Conservation (phyloP, 2,113 vertebrate genomes). For the Hippocampus mohnikei region DNA sequence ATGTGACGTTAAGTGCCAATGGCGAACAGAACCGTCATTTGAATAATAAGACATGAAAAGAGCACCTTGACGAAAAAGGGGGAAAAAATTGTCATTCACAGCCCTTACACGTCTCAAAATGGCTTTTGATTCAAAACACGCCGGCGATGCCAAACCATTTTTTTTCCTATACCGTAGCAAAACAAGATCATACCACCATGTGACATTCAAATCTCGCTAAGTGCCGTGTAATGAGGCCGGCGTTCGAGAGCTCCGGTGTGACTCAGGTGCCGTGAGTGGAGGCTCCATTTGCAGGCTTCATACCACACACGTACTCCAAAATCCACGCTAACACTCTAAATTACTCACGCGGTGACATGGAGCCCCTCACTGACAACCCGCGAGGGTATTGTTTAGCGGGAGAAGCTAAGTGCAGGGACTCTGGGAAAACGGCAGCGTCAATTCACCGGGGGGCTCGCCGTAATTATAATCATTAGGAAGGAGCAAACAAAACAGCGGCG, state of each 20-base stretch:
- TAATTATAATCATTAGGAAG: neutral
- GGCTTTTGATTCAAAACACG: constrained; percentile 8
- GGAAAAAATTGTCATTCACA: no score
- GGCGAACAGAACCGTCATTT: no score
- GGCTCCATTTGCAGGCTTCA: constrained; percentile 49
- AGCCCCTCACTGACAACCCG: constrained; percentile 31
- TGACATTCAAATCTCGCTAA: constrained; percentile 45
- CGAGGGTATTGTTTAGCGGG: constrained; percentile 26
- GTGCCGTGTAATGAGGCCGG: constrained; percentile 38
- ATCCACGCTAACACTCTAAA: constrained; percentile 26
- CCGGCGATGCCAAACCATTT: neutral
- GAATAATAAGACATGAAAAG: no score
- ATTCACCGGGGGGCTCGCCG: constrained; percentile 2
- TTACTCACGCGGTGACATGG: constrained; percentile 40
- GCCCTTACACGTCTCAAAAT: neutral
- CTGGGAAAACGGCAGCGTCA: neutral
- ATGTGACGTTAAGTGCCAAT: no score
- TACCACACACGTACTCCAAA: constrained; percentile 44
- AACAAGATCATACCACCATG: constrained; percentile 1
- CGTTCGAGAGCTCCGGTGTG: constrained; percentile 25
- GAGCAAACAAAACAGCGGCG: neutral
- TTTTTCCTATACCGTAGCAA: neutral
- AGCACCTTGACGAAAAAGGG: no score
- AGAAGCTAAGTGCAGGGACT: constrained; percentile 25
- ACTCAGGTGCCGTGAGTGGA: constrained; percentile 38